A percentile compares a stretch with the other conserved stretches of the same genome.
phyloP scores from a whole-genome alignment of 2,797 vertebrate species.

The Prionace glauca region DNA sequence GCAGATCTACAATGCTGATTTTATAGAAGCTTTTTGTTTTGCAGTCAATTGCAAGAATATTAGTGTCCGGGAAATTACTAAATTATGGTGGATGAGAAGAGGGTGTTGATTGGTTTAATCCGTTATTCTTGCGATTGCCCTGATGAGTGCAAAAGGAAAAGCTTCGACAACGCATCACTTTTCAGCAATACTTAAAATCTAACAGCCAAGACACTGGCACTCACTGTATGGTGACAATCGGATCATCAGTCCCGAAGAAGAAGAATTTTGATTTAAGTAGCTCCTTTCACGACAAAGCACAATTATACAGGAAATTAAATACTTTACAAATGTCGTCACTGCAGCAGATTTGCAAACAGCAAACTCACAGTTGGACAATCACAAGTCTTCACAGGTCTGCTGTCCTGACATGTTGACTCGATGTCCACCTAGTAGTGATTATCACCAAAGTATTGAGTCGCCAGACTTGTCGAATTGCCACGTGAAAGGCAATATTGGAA shows the following conservation, averaged over 20 bases:
- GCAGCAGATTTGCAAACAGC: not conserved
- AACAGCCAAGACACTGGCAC: not conserved
- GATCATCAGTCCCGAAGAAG: not conserved
- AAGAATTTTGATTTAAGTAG: not conserved
- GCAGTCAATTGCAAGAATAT: too few relatives aligned
- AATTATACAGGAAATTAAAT: not conserved
- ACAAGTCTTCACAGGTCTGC: not conserved
- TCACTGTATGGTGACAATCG: not conserved
- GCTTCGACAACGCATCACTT: too few relatives aligned
- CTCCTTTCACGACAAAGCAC: not conserved
- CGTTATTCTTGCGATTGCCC: too few relatives aligned
- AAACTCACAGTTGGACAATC: not conserved
- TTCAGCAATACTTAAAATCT: not conserved
- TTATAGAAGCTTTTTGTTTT: too few relatives aligned
- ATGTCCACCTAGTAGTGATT: not conserved
- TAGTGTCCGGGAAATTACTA: too few relatives aligned
- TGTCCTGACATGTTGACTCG: not conserved
- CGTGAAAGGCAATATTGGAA: not conserved
- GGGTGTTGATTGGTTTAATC: too few relatives aligned
- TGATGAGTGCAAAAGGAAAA: too few relatives aligned
- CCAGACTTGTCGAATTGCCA: not conserved
- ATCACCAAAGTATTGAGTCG: not conserved
- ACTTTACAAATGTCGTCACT: not conserved
- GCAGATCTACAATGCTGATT: not conserved
- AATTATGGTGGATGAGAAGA: too few relatives aligned